Base-by-base conservation (phyloP, 2,797 vertebrate species). In the Remorina albescens region DNA sequence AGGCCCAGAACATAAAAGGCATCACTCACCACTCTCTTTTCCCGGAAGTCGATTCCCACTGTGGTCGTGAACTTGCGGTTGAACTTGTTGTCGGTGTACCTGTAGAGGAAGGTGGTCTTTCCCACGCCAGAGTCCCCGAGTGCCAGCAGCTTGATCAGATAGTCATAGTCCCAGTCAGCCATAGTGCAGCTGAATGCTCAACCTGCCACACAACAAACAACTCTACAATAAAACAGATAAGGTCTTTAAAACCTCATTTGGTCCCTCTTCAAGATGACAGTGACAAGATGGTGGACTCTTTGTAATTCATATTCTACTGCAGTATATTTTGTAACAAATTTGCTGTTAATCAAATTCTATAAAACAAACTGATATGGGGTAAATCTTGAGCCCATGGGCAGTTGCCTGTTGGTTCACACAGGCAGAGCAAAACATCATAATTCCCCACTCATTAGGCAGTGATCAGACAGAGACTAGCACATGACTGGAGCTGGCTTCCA, bases 121-220 rank as follows among this genome's bases (percentile, higher is more conserved):
- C 98, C 98, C 64, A 99, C 98, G 30, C 97, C 98, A 0, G 98
- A 99, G 89, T 99, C 98, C 26, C 98, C 98, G 0, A 99, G 94
- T 6, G 98, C 97, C 89, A 99, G 92, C 85, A 99, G 97, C 88
- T 99, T 99, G 94, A 99, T 98, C 91, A 99, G 96, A 91, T 98
- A 99, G 93, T 99, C 98, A 1, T 99, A 99, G 85, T 99, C 97
- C 90, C 96, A 96, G 93, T 98, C 96, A 92, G 94, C 96, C 97
- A 99, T 99, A 75, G 93, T 95, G 95, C 93, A 74, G 83, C 78
- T 63, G 67, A 78, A 64, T 60, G 70, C 84, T 85, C 90, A 87
- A 94, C 94, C 96, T 96, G 88, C 58, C 83, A 69, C 66, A 69
- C 25, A 67, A 49, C 23, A 2, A 41, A 56, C 8, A 15, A 21